These are phyloP conservation scores for Collichthys lucidus DNA, from an alignment of 2,113 vertebrate genomes.

Conservation along the genomic window DNA sequence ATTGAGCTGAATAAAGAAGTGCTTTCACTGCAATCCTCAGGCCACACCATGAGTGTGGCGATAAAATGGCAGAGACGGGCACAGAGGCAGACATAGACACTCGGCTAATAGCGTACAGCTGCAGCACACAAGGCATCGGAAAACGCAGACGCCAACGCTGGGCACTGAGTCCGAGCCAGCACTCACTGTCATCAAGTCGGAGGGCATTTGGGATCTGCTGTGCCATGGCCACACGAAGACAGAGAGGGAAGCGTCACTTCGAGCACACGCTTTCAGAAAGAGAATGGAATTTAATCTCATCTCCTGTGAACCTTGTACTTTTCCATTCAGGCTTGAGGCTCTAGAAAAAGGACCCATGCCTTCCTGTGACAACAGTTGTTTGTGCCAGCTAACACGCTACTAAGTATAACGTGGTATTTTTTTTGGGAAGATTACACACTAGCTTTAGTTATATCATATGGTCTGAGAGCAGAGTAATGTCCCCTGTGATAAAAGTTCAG, in stretches of 20 bases:
- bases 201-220: constrained; percentile 43
- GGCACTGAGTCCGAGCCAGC: constrained; percentile 23
- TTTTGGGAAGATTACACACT: constrained; percentile 34
- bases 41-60: constrained; percentile 25
- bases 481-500: constrained; percentile 18
- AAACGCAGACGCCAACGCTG: constrained; percentile 37
- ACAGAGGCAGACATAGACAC: constrained; percentile 57
- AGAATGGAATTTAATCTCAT: constrained; percentile 84
- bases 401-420: constrained; percentile 10
- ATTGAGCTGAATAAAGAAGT: constrained; percentile 45
- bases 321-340: constrained; percentile 73
- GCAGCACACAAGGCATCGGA: constrained; percentile 56
- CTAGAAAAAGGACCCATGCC: constrained; percentile 45
- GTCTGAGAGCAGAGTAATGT: background rate
- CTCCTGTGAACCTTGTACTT: constrained; percentile 78
- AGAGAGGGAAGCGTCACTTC: constrained; percentile 59
- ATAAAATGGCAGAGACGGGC: constrained; percentile 59
- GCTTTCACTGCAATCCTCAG: constrained; percentile 43
- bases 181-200: constrained; percentile 31
- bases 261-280: constrained; percentile 63
- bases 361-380: constrained; percentile 56
- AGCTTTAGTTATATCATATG: constrained; percentile 8
- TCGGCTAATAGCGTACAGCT: constrained; percentile 58
- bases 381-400: constrained; percentile 31
- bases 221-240: constrained; percentile 60